Evolutionary conservation across 2,113 vertebrate genomes (phyloP).

Genomic region (Oncorhynchus masou): DNA sequence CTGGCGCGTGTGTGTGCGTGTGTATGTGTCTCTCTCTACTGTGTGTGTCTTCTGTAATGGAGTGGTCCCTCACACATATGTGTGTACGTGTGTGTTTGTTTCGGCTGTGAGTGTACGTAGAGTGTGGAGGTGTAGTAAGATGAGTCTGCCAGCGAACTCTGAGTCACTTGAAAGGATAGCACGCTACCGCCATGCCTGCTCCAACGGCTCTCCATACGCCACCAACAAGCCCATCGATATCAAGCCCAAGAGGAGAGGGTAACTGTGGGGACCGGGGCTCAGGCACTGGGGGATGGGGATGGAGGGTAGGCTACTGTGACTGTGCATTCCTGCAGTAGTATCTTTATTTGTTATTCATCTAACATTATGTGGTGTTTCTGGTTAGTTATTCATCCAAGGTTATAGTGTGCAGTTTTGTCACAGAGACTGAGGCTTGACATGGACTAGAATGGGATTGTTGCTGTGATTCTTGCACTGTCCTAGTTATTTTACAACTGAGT

Average conservation of each 20-base stretch:
- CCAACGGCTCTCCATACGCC: conserved; percentile 85
- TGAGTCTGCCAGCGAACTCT: conserved; percentile 88
- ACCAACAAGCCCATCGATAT: conserved; percentile 96
- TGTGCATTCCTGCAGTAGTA: conserved; percentile 3
- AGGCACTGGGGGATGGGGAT: background rate
- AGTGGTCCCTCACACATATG: conserved; percentile 3
- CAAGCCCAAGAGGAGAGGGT: conserved; percentile 88
- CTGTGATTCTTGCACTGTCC: background rate
- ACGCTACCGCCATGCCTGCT: conserved; percentile 81
- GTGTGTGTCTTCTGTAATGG: too few relatives aligned
- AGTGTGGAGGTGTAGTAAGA: conserved; percentile 53
- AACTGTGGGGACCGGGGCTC: conserved; percentile 49
- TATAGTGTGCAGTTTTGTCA: too few relatives aligned
- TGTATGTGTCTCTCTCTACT: too few relatives aligned
- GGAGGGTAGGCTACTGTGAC: background rate
- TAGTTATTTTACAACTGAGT: background rate
- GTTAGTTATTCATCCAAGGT: too few relatives aligned
- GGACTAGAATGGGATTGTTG: too few relatives aligned
- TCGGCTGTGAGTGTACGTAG: background rate
- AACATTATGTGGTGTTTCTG: background rate
- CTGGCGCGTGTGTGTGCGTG: too few relatives aligned
- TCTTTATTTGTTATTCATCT: background rate
- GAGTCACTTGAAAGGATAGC: conserved; percentile 83
- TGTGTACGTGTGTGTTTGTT: conserved; percentile 1
- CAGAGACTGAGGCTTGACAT: too few relatives aligned